Evolutionary conservation across 1,140 invertebrate genomes (phyloP).

Genomic region (Triops cancriformis): DNA sequence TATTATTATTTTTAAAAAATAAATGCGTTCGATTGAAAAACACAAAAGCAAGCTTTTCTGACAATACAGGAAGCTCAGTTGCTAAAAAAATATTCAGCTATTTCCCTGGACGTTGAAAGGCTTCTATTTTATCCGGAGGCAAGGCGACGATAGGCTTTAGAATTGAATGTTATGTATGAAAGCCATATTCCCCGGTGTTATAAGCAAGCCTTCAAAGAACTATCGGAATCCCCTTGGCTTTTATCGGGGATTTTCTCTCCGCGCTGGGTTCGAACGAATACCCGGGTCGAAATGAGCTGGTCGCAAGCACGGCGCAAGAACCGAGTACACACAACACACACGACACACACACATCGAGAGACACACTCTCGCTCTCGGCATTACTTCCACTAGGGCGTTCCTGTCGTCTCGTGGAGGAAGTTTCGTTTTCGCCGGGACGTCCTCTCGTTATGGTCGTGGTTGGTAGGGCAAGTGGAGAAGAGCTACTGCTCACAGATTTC

Average conservation of each 20-base stretch:
- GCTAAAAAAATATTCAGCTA: too few relatives aligned
- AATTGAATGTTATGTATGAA: conserved; percentile 7
- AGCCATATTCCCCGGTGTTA: not conserved
- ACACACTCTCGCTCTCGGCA: not conserved
- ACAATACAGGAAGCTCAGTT: too few relatives aligned
- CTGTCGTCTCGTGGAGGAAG: not conserved
- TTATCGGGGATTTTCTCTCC: not conserved
- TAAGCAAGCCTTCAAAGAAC: not conserved
- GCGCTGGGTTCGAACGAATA: not conserved
- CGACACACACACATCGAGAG: too few relatives aligned
- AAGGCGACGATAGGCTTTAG: not conserved
- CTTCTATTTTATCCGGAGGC: not conserved
- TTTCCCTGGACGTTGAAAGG: too few relatives aligned
- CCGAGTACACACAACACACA: not conserved
- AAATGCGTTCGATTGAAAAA: too few relatives aligned
- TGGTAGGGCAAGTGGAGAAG: not conserved
- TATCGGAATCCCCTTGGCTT: not conserved
- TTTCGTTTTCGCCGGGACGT: not conserved
- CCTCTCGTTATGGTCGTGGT: not conserved
- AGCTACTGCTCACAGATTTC: not conserved
- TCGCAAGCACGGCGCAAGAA: conserved; percentile 1
- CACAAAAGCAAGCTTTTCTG: too few relatives aligned
- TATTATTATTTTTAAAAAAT: too few relatives aligned
- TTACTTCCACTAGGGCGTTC: not conserved
- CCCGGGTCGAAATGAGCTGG: not conserved